A percentile compares a stretch with the other conserved stretches of the same genome.
Conservation (phyloP, 2,797 vertebrate species). For the Chromis chromis region DNA sequence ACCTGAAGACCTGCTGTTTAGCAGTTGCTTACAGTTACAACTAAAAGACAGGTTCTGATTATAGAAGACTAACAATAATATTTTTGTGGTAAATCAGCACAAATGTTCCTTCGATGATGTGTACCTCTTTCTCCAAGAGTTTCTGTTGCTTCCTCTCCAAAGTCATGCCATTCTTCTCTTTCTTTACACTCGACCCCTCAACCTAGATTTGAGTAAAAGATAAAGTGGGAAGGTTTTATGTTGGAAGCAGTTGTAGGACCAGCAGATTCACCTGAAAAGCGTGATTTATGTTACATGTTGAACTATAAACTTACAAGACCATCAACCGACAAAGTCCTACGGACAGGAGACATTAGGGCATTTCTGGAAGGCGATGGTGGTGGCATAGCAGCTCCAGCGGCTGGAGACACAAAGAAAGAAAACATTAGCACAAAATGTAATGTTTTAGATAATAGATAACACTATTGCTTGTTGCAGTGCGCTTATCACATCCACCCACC, state of each 20-base stretch:
- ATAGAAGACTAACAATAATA: not conserved
- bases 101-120: not conserved
- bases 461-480: fast-evolving
- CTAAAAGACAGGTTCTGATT: not conserved
- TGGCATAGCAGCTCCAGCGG: conserved; percentile 18
- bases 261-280: not conserved
- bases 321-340: conserved; percentile 84
- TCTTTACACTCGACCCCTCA: conserved; percentile 76
- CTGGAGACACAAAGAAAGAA: conserved; percentile 43
- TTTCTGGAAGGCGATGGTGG: conserved; percentile 69
- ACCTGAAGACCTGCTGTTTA: not conserved
- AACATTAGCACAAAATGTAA: not conserved
- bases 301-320: conserved; percentile 77
- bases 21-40: no score
- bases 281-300: not conserved
- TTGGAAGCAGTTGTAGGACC: not conserved
- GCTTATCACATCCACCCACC: conserved; percentile 74
- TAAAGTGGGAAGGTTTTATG: not conserved
- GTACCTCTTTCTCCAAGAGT: conserved; percentile 92
- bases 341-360: conserved; percentile 76
- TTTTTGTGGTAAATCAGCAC: not conserved
- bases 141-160: conserved; percentile 88
- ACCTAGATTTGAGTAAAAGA: conserved; percentile 56
- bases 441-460: not conserved
- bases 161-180: conserved; percentile 81